Base-by-base conservation (phyloP, 2,888 invertebrate species). In the Amphiduros pacificus region DNA sequence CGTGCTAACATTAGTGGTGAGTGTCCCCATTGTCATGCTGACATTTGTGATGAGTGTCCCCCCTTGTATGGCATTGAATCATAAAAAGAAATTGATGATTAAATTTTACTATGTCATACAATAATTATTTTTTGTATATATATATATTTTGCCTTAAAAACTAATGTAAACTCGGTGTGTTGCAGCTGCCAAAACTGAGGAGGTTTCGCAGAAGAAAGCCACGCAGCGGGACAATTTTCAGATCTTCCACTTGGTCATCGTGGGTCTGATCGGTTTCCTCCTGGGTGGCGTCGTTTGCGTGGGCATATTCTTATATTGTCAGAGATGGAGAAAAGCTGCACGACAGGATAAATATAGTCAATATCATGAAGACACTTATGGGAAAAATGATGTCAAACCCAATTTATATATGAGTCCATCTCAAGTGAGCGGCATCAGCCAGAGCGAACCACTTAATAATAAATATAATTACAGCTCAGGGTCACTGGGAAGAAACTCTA, bases 281-380 rank as follows among this genome's bases (percentile, higher is more conserved):
- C 60, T 74, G 1, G 74, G 74, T 2, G 73, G 71, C 9, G 64
- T 64, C 2, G 67, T 70, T 0, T 69, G 71, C 3, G 57, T 74
- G 0, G 71, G 69, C 1, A 41, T 74, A n/a, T 71, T 64, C 55
- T 64, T 72, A 48, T 74, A 74, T 57, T 55, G 71, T 26, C 62
- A 62, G 59, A 32, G 59, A 17, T 17, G 40, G 14, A 22, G 59
- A 9, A 24, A 52, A 36, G 55, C 56, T 11, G 32, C 59, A 9
- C 61, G 65, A 3, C 52, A 60, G 26, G 60, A 61, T 22, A 60
- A 60, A 32, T 60, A 55, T 52, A 55, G 24, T 24, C n/a, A n/a
- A n/a, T n/a, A n/a, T n/a, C n/a, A n/a, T n/a, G n/a, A n/a, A n/a
- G n/a, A n/a, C n/a, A 60, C 55, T 22, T 27, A 48, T 26, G 27